Evolutionary conservation across 2,113 vertebrate genomes (phyloP).

Genomic region (Recurvirostra avosetta): DNA sequence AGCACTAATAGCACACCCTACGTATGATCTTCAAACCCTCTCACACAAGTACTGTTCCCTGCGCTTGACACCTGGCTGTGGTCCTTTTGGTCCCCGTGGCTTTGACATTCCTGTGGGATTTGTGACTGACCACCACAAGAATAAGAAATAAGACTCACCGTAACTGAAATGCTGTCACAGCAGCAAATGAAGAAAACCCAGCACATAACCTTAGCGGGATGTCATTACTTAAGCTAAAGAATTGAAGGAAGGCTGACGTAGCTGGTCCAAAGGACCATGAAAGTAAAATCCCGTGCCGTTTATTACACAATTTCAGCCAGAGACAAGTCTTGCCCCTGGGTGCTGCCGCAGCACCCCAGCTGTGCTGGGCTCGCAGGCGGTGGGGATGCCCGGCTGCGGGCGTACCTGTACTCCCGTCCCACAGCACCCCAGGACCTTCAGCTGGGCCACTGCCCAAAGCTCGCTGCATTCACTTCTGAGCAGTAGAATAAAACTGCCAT

Average conservation of each 20-base stretch:
- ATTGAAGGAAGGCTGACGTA: constrained; percentile 43
- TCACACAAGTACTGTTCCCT: accelerated
- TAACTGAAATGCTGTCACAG: not conserved
- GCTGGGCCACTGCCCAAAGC: not conserved
- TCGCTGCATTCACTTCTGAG: not conserved
- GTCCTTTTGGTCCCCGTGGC: not conserved
- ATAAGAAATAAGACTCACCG: not conserved
- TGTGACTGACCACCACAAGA: not conserved
- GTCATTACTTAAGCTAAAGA: constrained; percentile 40
- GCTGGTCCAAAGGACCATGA: not conserved
- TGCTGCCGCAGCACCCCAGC: not conserved
- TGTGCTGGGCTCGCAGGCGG: not conserved
- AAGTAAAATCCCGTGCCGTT: not conserved
- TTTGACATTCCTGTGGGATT: not conserved
- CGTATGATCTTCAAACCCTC: not conserved
- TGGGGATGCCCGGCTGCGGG: accelerated
- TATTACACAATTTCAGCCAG: not conserved
- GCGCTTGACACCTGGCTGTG: not conserved
- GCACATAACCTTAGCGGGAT: not conserved
- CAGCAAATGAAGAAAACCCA: not conserved
- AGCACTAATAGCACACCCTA: not conserved
- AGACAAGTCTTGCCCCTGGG: not conserved
- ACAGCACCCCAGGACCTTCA: not conserved
- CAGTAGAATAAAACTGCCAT: not conserved
- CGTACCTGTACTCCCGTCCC: not conserved